Percentiles rank a stretch among this genome's conserved stretches.
phyloP scores from a whole-genome alignment of 2,797 vertebrate species.

The Anomalospiza imberbis region DNA sequence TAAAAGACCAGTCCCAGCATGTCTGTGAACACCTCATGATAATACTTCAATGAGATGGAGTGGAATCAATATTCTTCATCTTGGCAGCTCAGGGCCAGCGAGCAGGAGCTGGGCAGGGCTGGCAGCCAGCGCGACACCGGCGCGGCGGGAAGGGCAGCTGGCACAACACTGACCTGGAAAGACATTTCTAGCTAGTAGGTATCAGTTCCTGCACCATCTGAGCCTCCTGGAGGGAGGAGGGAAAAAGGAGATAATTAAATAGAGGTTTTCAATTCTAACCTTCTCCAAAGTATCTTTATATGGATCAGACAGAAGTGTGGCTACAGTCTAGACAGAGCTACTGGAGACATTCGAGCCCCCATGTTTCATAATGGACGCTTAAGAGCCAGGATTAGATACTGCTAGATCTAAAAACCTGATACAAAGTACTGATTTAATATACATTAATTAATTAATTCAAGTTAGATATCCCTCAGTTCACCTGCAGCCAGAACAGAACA shows the following conservation, averaged over 20 bases:
- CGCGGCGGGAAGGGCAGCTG: neutral
- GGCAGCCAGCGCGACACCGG: neutral
- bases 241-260: neutral
- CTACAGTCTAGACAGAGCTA: neutral
- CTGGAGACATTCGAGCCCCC: neutral
- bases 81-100: neutral
- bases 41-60: neutral
- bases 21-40: conserved; percentile 9
- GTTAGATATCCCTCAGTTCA: neutral
- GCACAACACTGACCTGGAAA: neutral
- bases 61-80: conserved; percentile 33
- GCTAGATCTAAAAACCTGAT: neutral
- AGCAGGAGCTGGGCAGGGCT: neutral
- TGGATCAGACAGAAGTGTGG: neutral
- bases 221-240: neutral
- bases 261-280: neutral
- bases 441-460: neutral
- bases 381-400: neutral
- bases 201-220: neutral
- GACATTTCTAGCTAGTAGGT: neutral
- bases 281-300: neutral
- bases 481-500: neutral
- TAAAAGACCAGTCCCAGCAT: neutral
- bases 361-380: neutral
- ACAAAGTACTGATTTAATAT: neutral